Evolutionary conservation across 2,888 invertebrate species (phyloP), one percentile per base, ranked within the genome.

Genomic region (Creontiades dilutus): DNA sequence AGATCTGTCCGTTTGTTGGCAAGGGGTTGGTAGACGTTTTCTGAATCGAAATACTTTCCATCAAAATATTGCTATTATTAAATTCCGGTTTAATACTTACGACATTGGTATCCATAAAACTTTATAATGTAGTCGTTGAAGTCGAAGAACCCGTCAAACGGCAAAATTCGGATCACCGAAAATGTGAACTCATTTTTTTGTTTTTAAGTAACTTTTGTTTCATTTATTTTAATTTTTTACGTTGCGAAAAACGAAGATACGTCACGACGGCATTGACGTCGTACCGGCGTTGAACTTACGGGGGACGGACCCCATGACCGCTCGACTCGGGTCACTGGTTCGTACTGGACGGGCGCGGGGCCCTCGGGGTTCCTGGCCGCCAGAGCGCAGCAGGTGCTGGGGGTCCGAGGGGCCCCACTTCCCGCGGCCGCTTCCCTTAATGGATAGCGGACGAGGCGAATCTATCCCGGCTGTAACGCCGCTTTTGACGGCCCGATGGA

Each of bases 21-120:
- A 37, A 37, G 37, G 7, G 7, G 37, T 37, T 37, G 37, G 2
- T 4, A 4, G 37, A 4, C 37, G 37, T 37, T 37, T 37, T 37
- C 7, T 37, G 7, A 37, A 37, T 37, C n/a, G n/a, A n/a, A n/a
- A 16, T 57, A 52, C 11, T n/a, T 57, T 57, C n/a, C 16, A 46
- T 78, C 11, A 46, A 78, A 47, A 0, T 46, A 78, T 19, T 19
- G n/a, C n/a, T n/a, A 27, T 37, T 9, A 14, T n/a, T 37, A 47
- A 37, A 37, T 78, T 46, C 46, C 14, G 47, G 52, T 52, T 13
- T 46, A 11, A 46, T 86, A 86, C 86, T 86, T 76, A 86, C 86
- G 76, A 86, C 86, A 86, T 86, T 68, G 86, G 68, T 86, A 86
- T 86, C 86, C 86, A 86, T 86, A 86, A 86, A 86, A 86, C 85